Evolutionary conservation across 2,797 vertebrate species (phyloP).

Genomic region (Buceros bicornis): DNA sequence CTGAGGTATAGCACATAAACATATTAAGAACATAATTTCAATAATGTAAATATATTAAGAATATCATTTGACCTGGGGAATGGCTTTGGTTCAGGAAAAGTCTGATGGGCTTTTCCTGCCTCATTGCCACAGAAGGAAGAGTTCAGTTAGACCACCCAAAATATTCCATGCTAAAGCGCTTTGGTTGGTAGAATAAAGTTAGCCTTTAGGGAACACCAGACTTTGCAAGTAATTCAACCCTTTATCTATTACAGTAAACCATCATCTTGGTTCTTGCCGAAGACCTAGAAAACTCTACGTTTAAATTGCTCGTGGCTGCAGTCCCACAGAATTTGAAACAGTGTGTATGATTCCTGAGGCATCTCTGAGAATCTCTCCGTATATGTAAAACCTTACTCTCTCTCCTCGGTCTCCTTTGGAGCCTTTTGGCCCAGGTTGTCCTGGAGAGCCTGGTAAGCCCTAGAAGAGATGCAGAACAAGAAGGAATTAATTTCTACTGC

Average conservation of each 20-base stretch:
- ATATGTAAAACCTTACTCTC: constrained; percentile 75
- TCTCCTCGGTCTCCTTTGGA: constrained; percentile 86
- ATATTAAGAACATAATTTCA: neutral
- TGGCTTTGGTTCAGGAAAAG: neutral
- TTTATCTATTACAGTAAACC: neutral
- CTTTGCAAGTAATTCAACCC: neutral
- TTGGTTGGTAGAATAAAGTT: neutral
- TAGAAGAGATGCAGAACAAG: constrained; percentile 52
- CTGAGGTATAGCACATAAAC: neutral
- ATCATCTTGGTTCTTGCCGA: neutral
- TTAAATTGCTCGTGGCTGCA: neutral
- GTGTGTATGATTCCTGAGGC: neutral
- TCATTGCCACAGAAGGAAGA: neutral
- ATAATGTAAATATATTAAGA: neutral
- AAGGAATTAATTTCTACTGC: neutral
- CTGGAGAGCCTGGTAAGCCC: constrained; percentile 81
- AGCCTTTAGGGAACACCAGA: neutral
- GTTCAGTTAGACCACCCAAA: neutral
- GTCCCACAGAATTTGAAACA: neutral
- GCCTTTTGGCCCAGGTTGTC: constrained; percentile 78
- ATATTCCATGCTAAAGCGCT: neutral
- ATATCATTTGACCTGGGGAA: neutral
- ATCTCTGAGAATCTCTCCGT: neutral
- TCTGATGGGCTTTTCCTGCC: neutral
- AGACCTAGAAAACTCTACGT: neutral